Evolutionary conservation across 2,888 invertebrate genomes (phyloP), one percentile per base, ranked within the genome.

Genomic region (Notodonta ziczac): DNA sequence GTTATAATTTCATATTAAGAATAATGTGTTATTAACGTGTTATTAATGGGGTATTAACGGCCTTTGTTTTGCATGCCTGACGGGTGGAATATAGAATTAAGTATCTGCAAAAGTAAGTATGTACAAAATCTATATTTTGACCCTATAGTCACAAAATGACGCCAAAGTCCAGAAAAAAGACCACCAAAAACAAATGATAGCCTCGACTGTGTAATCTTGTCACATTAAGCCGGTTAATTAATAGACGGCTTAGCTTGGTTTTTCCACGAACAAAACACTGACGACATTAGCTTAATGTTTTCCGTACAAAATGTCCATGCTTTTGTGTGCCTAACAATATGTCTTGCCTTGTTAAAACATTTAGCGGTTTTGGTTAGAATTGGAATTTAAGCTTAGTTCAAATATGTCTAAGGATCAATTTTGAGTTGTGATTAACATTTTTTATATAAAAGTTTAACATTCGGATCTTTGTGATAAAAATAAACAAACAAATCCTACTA

Each of bases 151-250:
- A n/a, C 24, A 40, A 40, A 40, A 0, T n/a, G 7, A 4, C 16
- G 55, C 40, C 14, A 55, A n/a, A 39, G 7, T 32, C 39, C 44
- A 14, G 40, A 24, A 16, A 44, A 53, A 53, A 53, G 53, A 3
- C 39, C n/a, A 4, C 24, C n/a, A 10, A 44, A 56, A 44, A 56
- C 44, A 44, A 56, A 56, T 24, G 52, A 24, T 24, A 4, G 24
- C 56, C 56, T 44, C 35, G n/a, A 35, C 54, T 32, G 7, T 51
- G 39, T 39, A 40, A 44, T 42, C 56, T 56, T 56, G 56, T 44
- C 56, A 24, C 44, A 39, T 42, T 44, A 44, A 56, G 24, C 56
- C 44, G 16, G 56, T 13, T 24, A 56, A 56, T 56, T 44, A 56
- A 56, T 56, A 13, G 56, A 24, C 14, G 12, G 35, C 35, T 53